A percentile compares a stretch with the other conserved stretches of the same genome.
phyloP scores from a whole-genome alignment of 2,113 vertebrate genomes.

The Lepidothrix coronata region DNA sequence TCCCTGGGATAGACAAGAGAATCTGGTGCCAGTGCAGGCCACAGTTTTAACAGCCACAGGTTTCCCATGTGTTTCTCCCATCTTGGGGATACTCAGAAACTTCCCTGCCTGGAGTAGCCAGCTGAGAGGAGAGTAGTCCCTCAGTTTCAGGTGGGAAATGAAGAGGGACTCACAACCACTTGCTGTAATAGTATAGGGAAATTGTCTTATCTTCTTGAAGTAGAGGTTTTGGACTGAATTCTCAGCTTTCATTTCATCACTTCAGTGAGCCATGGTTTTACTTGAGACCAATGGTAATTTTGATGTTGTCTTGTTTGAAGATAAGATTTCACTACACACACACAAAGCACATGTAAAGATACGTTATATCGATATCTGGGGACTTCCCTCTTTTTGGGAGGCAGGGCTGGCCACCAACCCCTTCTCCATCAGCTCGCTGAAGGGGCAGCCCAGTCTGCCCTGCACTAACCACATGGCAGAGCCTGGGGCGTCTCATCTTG shows the following conservation, averaged over 20 bases:
- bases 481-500: not conserved
- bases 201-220: not conserved
- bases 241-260: not conserved
- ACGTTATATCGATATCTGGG: not conserved
- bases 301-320: not conserved
- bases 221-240: not conserved
- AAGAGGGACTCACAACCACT: not conserved
- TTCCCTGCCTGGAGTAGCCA: not conserved
- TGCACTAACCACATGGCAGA: fast-evolving
- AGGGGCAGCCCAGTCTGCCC: not conserved
- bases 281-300: not conserved
- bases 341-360: not conserved
- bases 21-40: not conserved
- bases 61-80: not conserved
- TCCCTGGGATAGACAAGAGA: not conserved
- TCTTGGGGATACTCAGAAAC: not conserved
- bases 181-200: not conserved
- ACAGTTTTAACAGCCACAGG: not conserved
- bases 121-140: not conserved
- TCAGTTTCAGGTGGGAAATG: not conserved
- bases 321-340: not conserved
- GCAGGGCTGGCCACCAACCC: not conserved
- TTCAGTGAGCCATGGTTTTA: not conserved
- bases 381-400: not conserved
- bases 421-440: not conserved